Conservation (phyloP, 2,797 vertebrate genomes). For the Corythornis leucogaster region DNA sequence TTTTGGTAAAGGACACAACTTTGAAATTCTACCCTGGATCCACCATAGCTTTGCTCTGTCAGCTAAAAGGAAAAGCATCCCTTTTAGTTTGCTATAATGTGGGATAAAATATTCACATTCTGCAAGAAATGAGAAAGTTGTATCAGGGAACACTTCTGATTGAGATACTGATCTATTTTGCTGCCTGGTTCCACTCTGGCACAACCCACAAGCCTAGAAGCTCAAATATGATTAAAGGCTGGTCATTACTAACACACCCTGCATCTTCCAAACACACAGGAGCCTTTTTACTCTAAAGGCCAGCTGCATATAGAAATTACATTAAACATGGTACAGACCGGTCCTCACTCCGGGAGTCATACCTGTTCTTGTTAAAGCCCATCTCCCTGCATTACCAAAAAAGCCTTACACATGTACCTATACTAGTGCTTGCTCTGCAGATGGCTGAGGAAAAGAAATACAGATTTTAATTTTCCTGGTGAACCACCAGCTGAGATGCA, state of each 20-base stretch:
- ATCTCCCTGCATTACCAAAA: neutral
- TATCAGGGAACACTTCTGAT: neutral
- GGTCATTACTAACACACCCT: neutral
- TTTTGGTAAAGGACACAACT: neutral
- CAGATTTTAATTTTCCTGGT: constrained; percentile 8
- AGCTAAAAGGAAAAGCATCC: neutral
- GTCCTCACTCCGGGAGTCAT: neutral
- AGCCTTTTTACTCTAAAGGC: neutral
- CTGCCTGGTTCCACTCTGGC: neutral
- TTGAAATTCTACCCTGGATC: neutral
- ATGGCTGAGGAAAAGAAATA: constrained; percentile 30
- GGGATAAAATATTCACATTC: neutral
- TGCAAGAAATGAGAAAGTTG: neutral
- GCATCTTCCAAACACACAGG: neutral
- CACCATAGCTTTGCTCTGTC: neutral
- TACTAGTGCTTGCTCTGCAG: neutral
- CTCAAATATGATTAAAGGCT: neutral
- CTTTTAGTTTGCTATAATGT: neutral
- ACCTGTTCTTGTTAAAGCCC: neutral
- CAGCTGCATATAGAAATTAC: neutral
- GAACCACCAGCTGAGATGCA: neutral
- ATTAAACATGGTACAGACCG: neutral
- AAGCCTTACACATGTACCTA: neutral
- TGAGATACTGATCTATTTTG: neutral
- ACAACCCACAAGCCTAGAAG: neutral